Percentiles rank a stretch among this genome's conserved stretches.
phyloP scores from a whole-genome alignment of 2,888 invertebrate species.

The Eudemis profundana region DNA sequence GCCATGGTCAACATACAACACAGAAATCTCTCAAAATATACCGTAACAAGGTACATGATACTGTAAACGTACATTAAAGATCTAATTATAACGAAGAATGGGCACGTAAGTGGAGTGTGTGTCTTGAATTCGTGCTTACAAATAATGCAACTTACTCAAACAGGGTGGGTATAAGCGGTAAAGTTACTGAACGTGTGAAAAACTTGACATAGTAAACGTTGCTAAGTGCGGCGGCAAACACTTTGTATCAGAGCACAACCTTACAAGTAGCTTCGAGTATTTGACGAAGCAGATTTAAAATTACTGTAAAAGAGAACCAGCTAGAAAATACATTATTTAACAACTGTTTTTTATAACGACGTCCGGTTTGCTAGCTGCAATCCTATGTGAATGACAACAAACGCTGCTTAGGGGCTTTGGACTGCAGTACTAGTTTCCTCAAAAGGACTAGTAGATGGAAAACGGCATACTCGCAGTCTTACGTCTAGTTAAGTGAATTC shows the following conservation, averaged over 20 bases:
- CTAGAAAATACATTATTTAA: conserved; percentile 40
- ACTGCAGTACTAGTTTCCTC: conserved; percentile 32
- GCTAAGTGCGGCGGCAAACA: conserved; percentile 54
- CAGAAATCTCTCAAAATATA: conserved; percentile 33
- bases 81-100: conserved; percentile 35
- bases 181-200: conserved; percentile 47
- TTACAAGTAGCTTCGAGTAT: conserved; percentile 38
- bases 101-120: conserved; percentile 7
- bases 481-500: conserved; percentile 43
- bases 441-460: conserved; percentile 40
- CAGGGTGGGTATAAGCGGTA: conserved; percentile 34
- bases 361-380: conserved; percentile 23
- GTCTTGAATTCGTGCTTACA: conserved; percentile 23
- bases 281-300: conserved; percentile 20
- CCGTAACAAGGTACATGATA: conserved; percentile 35
- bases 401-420: conserved; percentile 10
- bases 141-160: conserved; percentile 37
- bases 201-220: conserved; percentile 52
- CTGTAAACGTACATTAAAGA: conserved; percentile 20
- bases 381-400: conserved; percentile 33
- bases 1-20: conserved; percentile 32
- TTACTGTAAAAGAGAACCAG: not conserved
- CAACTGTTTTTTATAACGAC: conserved; percentile 24
- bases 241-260: conserved; percentile 49
- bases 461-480: conserved; percentile 40